A percentile compares a stretch with the other conserved stretches of the same genome.
Conservation (phyloP, 2,797 vertebrate genomes). For the Anguilla megastoma region DNA sequence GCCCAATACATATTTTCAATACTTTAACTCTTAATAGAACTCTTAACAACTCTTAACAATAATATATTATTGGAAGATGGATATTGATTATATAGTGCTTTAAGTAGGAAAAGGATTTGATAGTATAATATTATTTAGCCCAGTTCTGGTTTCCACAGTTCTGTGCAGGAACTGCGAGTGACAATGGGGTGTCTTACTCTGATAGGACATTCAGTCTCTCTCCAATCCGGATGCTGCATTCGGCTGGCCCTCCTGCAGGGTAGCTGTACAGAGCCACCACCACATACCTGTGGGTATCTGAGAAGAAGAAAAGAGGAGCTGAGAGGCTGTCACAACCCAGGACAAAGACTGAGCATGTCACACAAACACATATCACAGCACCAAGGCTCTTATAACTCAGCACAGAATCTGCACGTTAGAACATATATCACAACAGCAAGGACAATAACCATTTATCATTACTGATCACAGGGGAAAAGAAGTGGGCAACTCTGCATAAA, state of each 20-base stretch:
- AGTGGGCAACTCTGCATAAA: background rate
- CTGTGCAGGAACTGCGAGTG: background rate
- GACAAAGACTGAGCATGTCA: background rate
- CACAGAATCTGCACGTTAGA: background rate
- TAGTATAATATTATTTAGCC: background rate
- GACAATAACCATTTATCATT: background rate
- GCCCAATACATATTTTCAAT: background rate
- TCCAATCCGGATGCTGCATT: slow-evolving; percentile 69
- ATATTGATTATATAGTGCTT: background rate
- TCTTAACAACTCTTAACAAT: no score
- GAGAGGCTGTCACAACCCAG: background rate
- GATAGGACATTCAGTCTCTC: slow-evolving; percentile 77
- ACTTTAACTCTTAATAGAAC: background rate
- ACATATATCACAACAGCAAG: background rate
- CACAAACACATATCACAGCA: background rate
- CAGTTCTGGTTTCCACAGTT: slow-evolving; percentile 6
- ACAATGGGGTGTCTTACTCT: slow-evolving; percentile 70
- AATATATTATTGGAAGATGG: no score
- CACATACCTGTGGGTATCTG: slow-evolving; percentile 50
- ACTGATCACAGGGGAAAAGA: background rate
- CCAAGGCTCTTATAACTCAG: background rate
- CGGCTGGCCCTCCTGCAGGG: slow-evolving; percentile 54
- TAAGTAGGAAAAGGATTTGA: background rate
- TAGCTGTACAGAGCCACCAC: slow-evolving; percentile 77
- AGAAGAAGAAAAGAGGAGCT: background rate